Evolutionary conservation across 30 jellyfish, hydroid and myxozoan species (phyloP).

Genomic region (Chironex yamaguchii): DNA sequence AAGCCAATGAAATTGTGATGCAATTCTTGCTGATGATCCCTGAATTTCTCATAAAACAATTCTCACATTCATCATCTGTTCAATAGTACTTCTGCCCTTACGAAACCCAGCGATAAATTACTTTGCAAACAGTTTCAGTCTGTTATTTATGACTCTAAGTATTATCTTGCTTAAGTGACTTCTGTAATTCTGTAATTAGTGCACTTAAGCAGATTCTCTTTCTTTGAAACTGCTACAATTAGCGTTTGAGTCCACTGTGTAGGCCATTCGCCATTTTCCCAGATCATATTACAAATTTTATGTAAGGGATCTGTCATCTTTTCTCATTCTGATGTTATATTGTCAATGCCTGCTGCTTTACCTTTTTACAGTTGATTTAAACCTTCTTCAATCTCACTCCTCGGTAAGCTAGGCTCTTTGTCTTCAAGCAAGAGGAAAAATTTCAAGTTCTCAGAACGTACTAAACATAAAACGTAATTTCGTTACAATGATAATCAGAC

Average conservation of each 20-base stretch:
- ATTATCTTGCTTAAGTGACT: conserved; percentile 57
- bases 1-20: conserved; percentile 65
- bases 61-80: conserved; percentile 40
- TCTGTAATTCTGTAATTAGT: conserved; percentile 45
- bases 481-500: too few relatives aligned
- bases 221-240: conserved; percentile 41
- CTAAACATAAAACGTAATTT: too few relatives aligned
- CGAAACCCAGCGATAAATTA: conserved; percentile 56
- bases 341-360: conserved; percentile 66
- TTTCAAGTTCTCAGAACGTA: too few relatives aligned
- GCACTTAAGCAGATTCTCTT: conserved; percentile 30
- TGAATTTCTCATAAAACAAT: conserved; percentile 32
- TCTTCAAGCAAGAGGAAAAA: too few relatives aligned
- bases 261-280: conserved; percentile 62
- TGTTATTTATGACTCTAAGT: conserved; percentile 28
- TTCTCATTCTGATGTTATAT: conserved; percentile 50
- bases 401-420: conserved; percentile 13
- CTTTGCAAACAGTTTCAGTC: conserved; percentile 38
- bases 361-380: conserved; percentile 34
- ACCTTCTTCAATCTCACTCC: conserved; percentile 40
- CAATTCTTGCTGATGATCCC: conserved; percentile 46
- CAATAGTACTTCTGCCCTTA: conserved; percentile 61
- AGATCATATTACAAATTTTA: conserved; percentile 33
- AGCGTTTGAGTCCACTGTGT: conserved; percentile 54
- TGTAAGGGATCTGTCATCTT: conserved; percentile 14